These are phyloP conservation scores for Nephrotoma guestfalica DNA, from an alignment of 2,888 invertebrate genomes.

Conservation along the genomic window DNA sequence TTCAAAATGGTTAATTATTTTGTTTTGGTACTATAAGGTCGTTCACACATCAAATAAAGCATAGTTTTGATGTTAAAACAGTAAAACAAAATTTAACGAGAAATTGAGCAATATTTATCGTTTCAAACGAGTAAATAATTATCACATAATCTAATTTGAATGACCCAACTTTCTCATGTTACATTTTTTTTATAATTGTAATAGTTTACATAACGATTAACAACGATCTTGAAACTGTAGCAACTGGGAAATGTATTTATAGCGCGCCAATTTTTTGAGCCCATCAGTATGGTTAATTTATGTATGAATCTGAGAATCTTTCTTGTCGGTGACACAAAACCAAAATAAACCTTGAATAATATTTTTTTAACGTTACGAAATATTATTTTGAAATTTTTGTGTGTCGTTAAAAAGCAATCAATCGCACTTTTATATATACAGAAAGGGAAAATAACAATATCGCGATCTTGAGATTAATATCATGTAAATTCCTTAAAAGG, in stretches of 20 bases:
- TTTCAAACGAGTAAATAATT: too few relatives aligned
- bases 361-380: not conserved
- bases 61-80: too few relatives aligned
- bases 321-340: not conserved
- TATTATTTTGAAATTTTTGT: not conserved
- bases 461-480: not conserved
- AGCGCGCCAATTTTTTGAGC: not conserved
- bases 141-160: too few relatives aligned
- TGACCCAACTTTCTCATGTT: too few relatives aligned
- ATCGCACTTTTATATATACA: not conserved
- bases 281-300: not conserved
- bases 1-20: too few relatives aligned
- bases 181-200: too few relatives aligned
- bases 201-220: not conserved
- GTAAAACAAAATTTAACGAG: too few relatives aligned
- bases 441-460: not conserved
- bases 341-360: not conserved
- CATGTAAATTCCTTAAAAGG: not conserved
- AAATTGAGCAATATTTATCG: too few relatives aligned
- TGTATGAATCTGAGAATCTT: not conserved
- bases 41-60: too few relatives aligned
- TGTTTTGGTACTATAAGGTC: too few relatives aligned
- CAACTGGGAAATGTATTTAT: not conserved
- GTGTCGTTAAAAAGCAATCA: not conserved
- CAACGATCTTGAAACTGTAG: not conserved